These are phyloP conservation scores for Holothuria scabra DNA, from an alignment of 53 echinoderm and acorn worm genomes.

Conservation along the genomic window DNA sequence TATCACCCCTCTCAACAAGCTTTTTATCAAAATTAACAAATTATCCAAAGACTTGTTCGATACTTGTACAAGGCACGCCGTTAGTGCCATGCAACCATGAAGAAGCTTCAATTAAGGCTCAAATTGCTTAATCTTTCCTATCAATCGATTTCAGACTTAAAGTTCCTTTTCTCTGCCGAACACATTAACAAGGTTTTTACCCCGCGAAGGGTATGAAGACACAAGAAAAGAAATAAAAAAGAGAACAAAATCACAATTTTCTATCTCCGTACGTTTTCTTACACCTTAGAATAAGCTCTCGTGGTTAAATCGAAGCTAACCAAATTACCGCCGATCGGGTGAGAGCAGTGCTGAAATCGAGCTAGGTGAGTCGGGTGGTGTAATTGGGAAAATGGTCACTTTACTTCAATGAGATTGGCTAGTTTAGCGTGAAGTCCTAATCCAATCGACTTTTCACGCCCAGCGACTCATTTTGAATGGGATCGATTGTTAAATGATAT, in stretches of 20 bases:
- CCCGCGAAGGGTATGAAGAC: conserved; percentile 5
- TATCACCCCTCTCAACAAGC: conserved; percentile 33
- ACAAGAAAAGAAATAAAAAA: conserved; percentile 26
- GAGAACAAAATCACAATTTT: conserved; percentile 41
- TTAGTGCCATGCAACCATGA: conserved; percentile 23
- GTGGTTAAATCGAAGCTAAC: conserved; percentile 38
- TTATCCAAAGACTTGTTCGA: conserved; percentile 36
- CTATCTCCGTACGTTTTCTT: conserved; percentile 31
- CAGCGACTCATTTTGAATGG: conserved; percentile 18
- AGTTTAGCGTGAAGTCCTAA: conserved; percentile 45
- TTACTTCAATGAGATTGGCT: conserved; percentile 45
- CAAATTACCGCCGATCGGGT: conserved; percentile 19
- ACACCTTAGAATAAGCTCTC: conserved; percentile 36
- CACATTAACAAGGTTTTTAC: conserved; percentile 38
- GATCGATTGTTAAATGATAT: conserved; percentile 12
- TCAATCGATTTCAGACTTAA: conserved; percentile 21
- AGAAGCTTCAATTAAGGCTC: conserved; percentile 40
- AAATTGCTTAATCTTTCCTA: conserved; percentile 43
- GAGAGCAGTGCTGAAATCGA: conserved; percentile 33
- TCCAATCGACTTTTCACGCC: conserved; percentile 38
- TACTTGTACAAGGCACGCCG: conserved; percentile 27
- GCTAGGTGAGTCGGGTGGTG: conserved; percentile 29
- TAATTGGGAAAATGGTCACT: conserved; percentile 49
- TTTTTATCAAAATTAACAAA: conserved; percentile 43
- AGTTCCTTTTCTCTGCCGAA: conserved; percentile 23